A percentile compares a stretch with the other conserved stretches of the same genome.
phyloP scores from a whole-genome alignment of 1,140 invertebrate genomes.

The Drosophila subpulchrella region DNA sequence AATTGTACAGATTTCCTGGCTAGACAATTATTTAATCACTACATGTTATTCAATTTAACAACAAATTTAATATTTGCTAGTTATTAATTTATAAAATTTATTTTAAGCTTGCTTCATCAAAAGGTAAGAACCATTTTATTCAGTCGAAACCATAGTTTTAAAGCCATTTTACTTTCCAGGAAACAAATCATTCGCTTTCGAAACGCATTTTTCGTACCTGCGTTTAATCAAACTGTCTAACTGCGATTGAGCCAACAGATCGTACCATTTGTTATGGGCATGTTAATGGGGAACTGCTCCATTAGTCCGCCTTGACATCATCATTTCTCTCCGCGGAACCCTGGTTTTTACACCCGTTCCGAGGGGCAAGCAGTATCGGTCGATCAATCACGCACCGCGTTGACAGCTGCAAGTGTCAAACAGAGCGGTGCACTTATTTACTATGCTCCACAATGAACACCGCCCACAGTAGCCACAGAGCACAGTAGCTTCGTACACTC shows the following conservation, averaged over 20 bases:
- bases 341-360: neutral
- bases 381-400: slow-evolving; percentile 70
- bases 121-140: too few species aligned
- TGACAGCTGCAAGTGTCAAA: slow-evolving; percentile 80
- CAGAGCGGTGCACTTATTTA: slow-evolving; percentile 71
- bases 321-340: slow-evolving; percentile 17
- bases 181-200: neutral
- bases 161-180: neutral
- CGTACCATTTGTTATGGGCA: slow-evolving; percentile 42
- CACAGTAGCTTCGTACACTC: neutral
- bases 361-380: slow-evolving; percentile 30
- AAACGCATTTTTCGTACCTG: slow-evolving; percentile 2
- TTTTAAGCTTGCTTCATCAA: too few species aligned
- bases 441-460: slow-evolving; percentile 32
- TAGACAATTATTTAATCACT: neutral
- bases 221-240: slow-evolving; percentile 2
- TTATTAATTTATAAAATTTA: too few species aligned
- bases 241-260: slow-evolving; percentile 17
- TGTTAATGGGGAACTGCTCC: slow-evolving; percentile 36
- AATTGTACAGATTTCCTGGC: neutral
- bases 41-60: too few species aligned
- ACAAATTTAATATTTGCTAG: neutral
- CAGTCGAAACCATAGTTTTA: neutral
- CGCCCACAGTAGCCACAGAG: slow-evolving; percentile 37
- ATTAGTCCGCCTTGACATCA: slow-evolving; percentile 33